Evolutionary conservation across 1,140 invertebrate genomes (phyloP), one percentile per base, ranked within the genome.

Genomic region (Neodiprion virginianus): DNA sequence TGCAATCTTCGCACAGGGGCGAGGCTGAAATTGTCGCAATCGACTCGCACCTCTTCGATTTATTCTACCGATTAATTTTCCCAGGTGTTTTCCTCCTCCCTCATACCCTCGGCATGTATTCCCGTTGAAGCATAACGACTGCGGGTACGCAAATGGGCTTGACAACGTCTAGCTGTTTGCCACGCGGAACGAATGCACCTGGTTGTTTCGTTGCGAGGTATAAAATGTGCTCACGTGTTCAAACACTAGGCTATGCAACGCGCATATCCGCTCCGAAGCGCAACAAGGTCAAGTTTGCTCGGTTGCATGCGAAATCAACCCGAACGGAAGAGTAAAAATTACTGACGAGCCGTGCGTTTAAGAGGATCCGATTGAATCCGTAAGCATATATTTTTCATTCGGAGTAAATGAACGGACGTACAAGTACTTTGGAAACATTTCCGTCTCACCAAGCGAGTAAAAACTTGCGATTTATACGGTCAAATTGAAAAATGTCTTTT

Each of bases 271-370:
- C 28, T 3, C 28, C 5, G 28, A 1, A 40, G 5, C 28, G 28
- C n/a, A 61, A 61, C 11, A 61, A 61, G 53, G 53, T 61, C 53
- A 61, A 61, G 53, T 61, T 61, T 61, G 53, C 53, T 40, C 28
- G 28, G 28, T 5, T 40, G 28, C 28, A 40, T 40, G 28, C 28
- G 28, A 40, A 40, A 40, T 40, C 28, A 3, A 40, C 2, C 5
- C 28, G 28, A 40, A 40, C 5, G 2, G 28, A 40, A 40, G 1
- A 40, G 2, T 40, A 0, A 40, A 40, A 40, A 40, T 40, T 1
- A 5, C 28, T 40, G 28, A 3, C 28, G 28, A 40, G 5, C 28
- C 28, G 28, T 3, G 4, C 28, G 28, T 40, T 40, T 1, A 40
- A 40, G 28, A 40, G 2, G 28, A 40, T 40, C 5, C 28, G 28